Percentiles rank a stretch among this genome's conserved stretches.
phyloP scores from a whole-genome alignment of 2,888 invertebrate species.

The Pollenia griseotomentosa region DNA sequence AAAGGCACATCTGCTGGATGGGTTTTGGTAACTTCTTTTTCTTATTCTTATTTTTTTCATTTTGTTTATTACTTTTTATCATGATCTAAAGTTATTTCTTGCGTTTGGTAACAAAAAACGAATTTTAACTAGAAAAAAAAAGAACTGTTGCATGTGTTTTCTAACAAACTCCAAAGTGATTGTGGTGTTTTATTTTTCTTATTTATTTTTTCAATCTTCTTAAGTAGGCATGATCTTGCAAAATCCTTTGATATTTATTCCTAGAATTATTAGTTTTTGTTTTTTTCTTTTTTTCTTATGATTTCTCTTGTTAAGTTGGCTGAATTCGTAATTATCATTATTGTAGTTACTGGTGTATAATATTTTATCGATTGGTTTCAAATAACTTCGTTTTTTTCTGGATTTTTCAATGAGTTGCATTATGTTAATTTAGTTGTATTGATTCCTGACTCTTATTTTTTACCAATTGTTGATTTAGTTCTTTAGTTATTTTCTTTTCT shows the following conservation, averaged over 20 bases:
- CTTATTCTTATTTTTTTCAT: conserved; percentile 28
- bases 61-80: conserved; percentile 46
- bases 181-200: neutral
- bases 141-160: conserved; percentile 65
- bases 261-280: conserved; percentile 66
- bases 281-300: conserved; percentile 40
- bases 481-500: neutral
- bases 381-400: conserved; percentile 25
- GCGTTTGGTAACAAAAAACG: conserved; percentile 28
- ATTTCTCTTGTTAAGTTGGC: conserved; percentile 32
- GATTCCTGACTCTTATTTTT: conserved; percentile 1
- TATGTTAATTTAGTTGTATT: conserved; percentile 71
- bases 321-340: conserved; percentile 61
- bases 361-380: conserved; percentile 18
- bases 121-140: conserved; percentile 48
- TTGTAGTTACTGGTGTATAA: conserved; percentile 43
- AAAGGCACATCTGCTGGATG: conserved; percentile 71
- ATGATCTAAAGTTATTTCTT: conserved; percentile 46
- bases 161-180: conserved; percentile 20
- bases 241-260: conserved; percentile 73
- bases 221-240: conserved; percentile 74
- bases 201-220: conserved; percentile 59
- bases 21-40: conserved; percentile 60
- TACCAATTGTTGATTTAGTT: conserved; percentile 26
- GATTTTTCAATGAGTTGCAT: conserved; percentile 68